Base-by-base conservation (phyloP, 2,888 invertebrate species). In the Biston betularia region DNA sequence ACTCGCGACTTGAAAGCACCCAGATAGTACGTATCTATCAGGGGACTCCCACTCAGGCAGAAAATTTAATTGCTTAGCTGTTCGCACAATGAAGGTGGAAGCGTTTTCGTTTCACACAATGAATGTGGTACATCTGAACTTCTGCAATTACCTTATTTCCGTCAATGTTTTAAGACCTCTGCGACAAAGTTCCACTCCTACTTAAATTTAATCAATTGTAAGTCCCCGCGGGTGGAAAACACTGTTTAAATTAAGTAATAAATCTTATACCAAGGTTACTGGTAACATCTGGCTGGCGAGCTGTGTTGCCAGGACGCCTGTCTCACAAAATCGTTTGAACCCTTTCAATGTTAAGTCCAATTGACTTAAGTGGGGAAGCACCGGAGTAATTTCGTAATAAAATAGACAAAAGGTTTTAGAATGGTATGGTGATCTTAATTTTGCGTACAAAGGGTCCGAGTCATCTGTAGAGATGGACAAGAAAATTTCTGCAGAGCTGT, bases 201-300 rank as follows among this genome's bases (percentile, higher is more conserved):
- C 65, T 69, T 65, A 63, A 61, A 65, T 65, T 65, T 56, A 65
- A 69, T 69, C 69, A 65, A 69, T 69, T 69, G 54, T 50, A 59
- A 69, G 65, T 64, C 59, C 53, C 65, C 61, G 59, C 62, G 64
- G 52, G 56, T 68, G 49, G 70, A 59, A 68, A 72, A 64, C 68
- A 60, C 63, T 66, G 67, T 70, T 72, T 70, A 69, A 73, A 73
- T 73, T 69, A 73, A 73, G 70, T 70, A 73, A 73, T 71, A 71
- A 70, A 73, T 73, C 66, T 71, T 61, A 64, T 42, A 11, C 65
- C 65, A 65, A 66, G 65, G 66, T 66, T 69, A 58, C 56, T 58
- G 64, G 71, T 35, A 68, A 68, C 69, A 72, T 67, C 71, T 72
- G 69, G 71, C 50, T 38, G 49, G 44, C 46, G 54, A 62, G 58